Base-by-base conservation (phyloP, 2,888 invertebrate genomes). In the Phortica magna region DNA sequence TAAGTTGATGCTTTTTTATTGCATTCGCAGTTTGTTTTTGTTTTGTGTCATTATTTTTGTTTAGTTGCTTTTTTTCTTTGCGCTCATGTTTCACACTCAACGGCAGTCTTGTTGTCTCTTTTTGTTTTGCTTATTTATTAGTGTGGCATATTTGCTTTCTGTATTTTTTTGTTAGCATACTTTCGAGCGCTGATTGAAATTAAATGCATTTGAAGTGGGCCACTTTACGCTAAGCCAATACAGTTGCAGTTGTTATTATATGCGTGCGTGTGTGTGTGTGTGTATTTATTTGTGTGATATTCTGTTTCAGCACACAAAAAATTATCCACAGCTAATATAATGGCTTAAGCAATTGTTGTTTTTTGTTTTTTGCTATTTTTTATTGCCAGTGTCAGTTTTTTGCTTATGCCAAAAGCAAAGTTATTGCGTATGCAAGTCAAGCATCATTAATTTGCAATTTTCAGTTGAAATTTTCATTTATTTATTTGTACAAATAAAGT, bases 171-270 rank as follows among this genome's bases (percentile, higher is more conserved):
- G 76, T 78, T 75, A 59, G 70, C 70, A 71, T 71, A 71, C 55
- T 71, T 74, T 55, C 65, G 75, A 19, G 43, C 75, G 55, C 76
- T 81, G 82, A 83, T 83, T 84, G 83, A 83, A 83, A 85, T 82
- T 83, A 78, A 82, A 79, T 75, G 76, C 57, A 74, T 84, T 83
- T 73, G 95, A 88, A 94, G 95, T 93, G 94, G 93, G 94, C 94
- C 94, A 94, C 2, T 89, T 90, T 0, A 95, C 95, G n/a, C 9
- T 31, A 31, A 71, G 53, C 68, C 53, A 71, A 53, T 53, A 70
- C 9, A 6, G 59, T 22, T 22, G 19, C 22, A 61, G 19, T 17
- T 59, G 17, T 59, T 61, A 22, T 22, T 61, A 17, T 22, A 17
- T 61, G 7, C 7, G 5, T 22, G 7, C 6, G 1, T 22, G 14